These are phyloP conservation scores for Anhinga rufa DNA, from an alignment of 2,113 vertebrate genomes.

Conservation along the genomic window DNA sequence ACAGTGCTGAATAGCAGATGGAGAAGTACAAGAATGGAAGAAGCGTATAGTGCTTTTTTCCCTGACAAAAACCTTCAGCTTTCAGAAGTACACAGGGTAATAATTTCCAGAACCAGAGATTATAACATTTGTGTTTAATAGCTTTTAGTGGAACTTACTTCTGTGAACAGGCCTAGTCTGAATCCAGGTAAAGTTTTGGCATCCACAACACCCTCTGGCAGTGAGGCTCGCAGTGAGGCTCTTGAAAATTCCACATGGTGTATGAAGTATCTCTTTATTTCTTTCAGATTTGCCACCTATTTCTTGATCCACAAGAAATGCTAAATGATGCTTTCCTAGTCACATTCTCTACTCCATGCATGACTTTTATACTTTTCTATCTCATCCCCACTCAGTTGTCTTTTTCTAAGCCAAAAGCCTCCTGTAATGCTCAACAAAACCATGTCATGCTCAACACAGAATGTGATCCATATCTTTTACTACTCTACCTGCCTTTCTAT, in stretches of 20 bases:
- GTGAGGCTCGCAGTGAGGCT: not conserved
- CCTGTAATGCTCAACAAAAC: not conserved
- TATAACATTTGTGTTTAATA: not conserved
- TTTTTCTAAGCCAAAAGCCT: not conserved
- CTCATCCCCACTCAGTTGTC: not conserved
- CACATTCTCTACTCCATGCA: not conserved
- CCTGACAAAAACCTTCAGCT: not conserved
- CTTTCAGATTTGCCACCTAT: not conserved
- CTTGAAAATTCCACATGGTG: too few relatives aligned
- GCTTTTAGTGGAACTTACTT: not conserved
- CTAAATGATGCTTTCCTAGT: not conserved
- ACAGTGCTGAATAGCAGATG: not conserved
- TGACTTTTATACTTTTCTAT: not conserved
- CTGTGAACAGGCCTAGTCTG: rapidly evolving
- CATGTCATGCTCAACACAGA: not conserved
- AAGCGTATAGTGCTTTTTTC: not conserved
- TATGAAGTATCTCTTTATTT: not conserved
- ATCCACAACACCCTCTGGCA: not conserved
- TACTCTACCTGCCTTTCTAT: not conserved
- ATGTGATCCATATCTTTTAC: not conserved
- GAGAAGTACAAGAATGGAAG: not conserved
- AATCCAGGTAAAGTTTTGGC: not conserved
- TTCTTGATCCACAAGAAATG: not conserved
- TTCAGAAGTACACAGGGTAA: not conserved
- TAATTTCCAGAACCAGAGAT: not conserved